A percentile compares a stretch with the other conserved stretches of the same genome.
phyloP scores from a whole-genome alignment of 2,113 vertebrate genomes.

The Dipodomys ordii region DNA sequence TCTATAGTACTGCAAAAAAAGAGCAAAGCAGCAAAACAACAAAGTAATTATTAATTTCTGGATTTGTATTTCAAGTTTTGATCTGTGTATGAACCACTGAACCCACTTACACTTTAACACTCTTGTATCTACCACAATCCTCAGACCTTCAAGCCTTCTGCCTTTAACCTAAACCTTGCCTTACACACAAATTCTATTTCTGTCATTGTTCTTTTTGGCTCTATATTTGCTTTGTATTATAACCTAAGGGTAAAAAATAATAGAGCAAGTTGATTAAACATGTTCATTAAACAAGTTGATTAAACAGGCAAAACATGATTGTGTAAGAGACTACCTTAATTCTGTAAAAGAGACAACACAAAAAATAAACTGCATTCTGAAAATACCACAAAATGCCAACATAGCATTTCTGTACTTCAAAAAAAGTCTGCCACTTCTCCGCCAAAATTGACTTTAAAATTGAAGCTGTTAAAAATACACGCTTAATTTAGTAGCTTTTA shows the following conservation, averaged over 20 bases:
- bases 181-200: background rate
- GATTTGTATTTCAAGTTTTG: background rate
- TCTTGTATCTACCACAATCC: background rate
- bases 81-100: background rate
- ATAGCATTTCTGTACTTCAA: constrained; percentile 81
- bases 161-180: background rate
- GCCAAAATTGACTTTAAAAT: constrained; percentile 83
- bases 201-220: background rate
- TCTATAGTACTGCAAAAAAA: no score
- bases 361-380: constrained; percentile 66
- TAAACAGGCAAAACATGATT: background rate
- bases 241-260: constrained; percentile 39
- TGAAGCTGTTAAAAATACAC: constrained; percentile 90
- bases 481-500: constrained; percentile 88
- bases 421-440: constrained; percentile 80
- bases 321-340: constrained; percentile 33
- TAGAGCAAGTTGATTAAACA: background rate
- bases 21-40: background rate
- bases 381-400: constrained; percentile 84
- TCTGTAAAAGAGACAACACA: constrained; percentile 42
- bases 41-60: constrained; percentile 1
- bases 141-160: background rate
- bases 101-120: background rate
- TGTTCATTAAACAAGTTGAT: background rate
- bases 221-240: constrained; percentile 40